A percentile compares a stretch with the other conserved stretches of the same genome.
Conservation (phyloP, 2,888 invertebrate genomes). For the Dynastes maya region DNA sequence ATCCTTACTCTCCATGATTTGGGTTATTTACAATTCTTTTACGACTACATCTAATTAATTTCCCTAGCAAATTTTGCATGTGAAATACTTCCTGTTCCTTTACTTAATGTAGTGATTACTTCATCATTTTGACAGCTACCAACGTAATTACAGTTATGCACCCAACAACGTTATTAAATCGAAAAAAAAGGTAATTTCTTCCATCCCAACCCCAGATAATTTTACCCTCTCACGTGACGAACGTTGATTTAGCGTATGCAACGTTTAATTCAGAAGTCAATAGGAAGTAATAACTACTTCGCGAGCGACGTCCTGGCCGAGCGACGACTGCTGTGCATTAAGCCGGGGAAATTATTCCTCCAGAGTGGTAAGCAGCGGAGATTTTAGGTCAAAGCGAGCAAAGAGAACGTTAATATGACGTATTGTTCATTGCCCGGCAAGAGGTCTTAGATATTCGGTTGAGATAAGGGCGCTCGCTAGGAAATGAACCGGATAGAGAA, state of each 20-base stretch:
- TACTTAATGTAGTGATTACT: no score
- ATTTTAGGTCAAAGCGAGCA: slow-evolving; percentile 26
- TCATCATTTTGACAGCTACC: no score
- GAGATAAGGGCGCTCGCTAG: slow-evolving; percentile 25
- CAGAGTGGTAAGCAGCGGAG: slow-evolving; percentile 11
- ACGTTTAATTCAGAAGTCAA: slow-evolving; percentile 28
- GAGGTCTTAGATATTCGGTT: slow-evolving; percentile 29
- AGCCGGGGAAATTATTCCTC: slow-evolving; percentile 26
- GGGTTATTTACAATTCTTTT: no score
- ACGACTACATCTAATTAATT: no score
- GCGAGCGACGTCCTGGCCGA: background rate
- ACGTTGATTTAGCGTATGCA: slow-evolving; percentile 26
- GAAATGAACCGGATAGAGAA: slow-evolving; percentile 41
- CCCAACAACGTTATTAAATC: slow-evolving; percentile 9
- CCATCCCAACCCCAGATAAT: background rate
- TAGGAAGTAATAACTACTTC: slow-evolving; percentile 26
- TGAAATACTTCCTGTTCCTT: no score
- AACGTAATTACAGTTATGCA: background rate
- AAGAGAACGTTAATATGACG: slow-evolving; percentile 38
- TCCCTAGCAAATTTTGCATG: no score
- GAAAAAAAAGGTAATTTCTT: slow-evolving; percentile 27
- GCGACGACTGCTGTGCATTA: background rate
- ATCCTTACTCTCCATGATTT: no score
- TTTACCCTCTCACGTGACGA: background rate
- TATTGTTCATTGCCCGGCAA: slow-evolving; percentile 39